phyloP scores from a whole-genome alignment of 2,888 invertebrate genomes.

The Abrostola tripartita region DNA sequence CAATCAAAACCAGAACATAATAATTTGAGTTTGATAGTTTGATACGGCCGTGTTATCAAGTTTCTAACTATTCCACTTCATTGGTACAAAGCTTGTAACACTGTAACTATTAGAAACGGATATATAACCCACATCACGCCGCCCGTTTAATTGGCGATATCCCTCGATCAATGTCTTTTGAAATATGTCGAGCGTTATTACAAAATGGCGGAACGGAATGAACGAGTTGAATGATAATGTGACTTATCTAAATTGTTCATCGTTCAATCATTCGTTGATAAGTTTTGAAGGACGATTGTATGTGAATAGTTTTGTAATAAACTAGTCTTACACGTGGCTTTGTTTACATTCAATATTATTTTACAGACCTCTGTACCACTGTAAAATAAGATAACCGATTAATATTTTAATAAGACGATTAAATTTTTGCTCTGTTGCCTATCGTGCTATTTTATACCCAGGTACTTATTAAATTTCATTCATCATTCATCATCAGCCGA shows the following conservation, averaged over 20 bases:
- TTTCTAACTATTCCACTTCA: background rate
- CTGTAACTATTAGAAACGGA: background rate
- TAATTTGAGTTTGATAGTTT: background rate
- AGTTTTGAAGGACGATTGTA: slow-evolving; percentile 8
- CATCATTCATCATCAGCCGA: no score
- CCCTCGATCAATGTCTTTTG: slow-evolving; percentile 26
- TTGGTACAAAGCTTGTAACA: background rate
- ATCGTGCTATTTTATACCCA: no score
- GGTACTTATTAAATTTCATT: no score
- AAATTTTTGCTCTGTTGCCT: no score
- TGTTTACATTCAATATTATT: no score
- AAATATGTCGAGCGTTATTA: slow-evolving; percentile 17
- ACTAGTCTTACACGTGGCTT: background rate
- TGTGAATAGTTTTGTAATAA: background rate
- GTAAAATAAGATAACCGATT: no score
- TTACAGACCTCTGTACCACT: no score
- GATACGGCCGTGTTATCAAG: background rate
- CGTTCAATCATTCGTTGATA: slow-evolving; percentile 11
- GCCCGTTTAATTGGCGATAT: slow-evolving; percentile 27
- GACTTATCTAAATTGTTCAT: slow-evolving; percentile 11
- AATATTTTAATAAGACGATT: no score
- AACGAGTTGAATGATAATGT: slow-evolving; percentile 23
- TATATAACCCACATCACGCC: slow-evolving; percentile 9
- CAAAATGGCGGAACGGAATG: slow-evolving; percentile 3
- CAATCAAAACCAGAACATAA: background rate